These are phyloP conservation scores for Parnassius smintheus DNA, from an alignment of 2,888 invertebrate genomes.

Conservation along the genomic window DNA sequence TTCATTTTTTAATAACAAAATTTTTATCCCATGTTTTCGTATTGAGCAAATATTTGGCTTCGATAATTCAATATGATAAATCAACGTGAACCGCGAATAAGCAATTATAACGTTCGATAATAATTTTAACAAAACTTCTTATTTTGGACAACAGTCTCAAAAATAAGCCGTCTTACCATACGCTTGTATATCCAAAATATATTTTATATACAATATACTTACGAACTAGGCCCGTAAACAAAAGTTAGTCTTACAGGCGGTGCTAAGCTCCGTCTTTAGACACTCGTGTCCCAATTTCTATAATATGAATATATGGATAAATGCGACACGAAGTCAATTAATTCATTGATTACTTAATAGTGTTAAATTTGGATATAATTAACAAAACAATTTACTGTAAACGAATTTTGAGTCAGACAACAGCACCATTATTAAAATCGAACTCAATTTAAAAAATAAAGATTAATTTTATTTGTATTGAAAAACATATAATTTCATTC, in stretches of 20 bases:
- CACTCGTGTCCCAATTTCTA: slow-evolving; percentile 3
- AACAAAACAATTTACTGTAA: too few relatives aligned
- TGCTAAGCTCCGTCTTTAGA: slow-evolving; percentile 23
- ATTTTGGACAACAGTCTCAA: slow-evolving; percentile 77
- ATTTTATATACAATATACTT: slow-evolving; percentile 56
- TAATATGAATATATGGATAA: background rate
- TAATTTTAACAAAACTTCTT: slow-evolving; percentile 63
- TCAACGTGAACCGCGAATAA: slow-evolving; percentile 14
- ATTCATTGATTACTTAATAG: background rate
- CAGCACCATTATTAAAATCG: too few relatives aligned
- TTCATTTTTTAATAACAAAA: too few relatives aligned
- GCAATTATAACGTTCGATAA: slow-evolving; percentile 26
- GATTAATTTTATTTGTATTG: too few relatives aligned
- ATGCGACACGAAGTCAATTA: slow-evolving; percentile 2
- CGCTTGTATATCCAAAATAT: slow-evolving; percentile 69
- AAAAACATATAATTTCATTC: too few relatives aligned
- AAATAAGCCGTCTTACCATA: slow-evolving; percentile 65
- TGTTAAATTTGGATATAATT: background rate
- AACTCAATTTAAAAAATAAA: too few relatives aligned
- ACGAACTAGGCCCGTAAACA: slow-evolving; percentile 17
- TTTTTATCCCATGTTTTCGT: background rate
- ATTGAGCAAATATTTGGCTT: background rate
- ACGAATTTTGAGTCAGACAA: too few relatives aligned
- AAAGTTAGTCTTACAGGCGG: slow-evolving; percentile 24
- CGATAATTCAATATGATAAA: too few relatives aligned